phyloP scores from a whole-genome alignment of 2,888 invertebrate species.

The Xestia ashworthii region DNA sequence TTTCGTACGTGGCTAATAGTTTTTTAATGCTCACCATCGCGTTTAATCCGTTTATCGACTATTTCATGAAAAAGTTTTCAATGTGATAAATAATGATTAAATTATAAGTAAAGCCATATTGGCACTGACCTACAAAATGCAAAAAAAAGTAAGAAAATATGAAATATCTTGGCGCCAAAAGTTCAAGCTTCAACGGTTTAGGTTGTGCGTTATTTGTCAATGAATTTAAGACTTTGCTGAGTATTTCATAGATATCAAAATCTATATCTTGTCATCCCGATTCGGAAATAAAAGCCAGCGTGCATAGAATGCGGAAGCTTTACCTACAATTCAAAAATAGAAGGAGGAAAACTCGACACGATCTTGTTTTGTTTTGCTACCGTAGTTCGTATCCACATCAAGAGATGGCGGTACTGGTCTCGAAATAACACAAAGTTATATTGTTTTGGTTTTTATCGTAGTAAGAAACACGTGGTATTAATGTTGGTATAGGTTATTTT shows the following conservation, averaged over 20 bases:
- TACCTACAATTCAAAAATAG: constrained; percentile 34
- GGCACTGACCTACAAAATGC: too few species aligned
- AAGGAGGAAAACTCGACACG: constrained; percentile 5
- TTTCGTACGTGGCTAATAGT: too few species aligned
- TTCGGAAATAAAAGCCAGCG: not conserved
- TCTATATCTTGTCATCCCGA: not conserved
- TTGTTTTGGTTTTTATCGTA: constrained; percentile 43
- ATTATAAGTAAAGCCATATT: too few species aligned
- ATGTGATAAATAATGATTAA: too few species aligned
- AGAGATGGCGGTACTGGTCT: constrained; percentile 52
- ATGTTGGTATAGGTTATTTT: constrained; percentile 32
- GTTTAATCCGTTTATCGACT: not conserved
- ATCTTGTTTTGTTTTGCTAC: constrained; percentile 10
- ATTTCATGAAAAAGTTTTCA: not conserved
- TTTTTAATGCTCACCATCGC: not conserved
- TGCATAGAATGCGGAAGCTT: constrained; percentile 32
- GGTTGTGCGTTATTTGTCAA: not conserved
- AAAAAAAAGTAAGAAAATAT: not conserved
- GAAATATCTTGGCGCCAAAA: not conserved
- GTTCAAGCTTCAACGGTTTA: not conserved
- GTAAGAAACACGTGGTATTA: constrained; percentile 24
- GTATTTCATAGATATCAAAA: not conserved
- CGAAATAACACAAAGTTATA: not conserved
- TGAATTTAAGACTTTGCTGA: not conserved
- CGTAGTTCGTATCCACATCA: constrained; percentile 9